Percentiles rank a stretch among this genome's conserved stretches.
Conservation (phyloP, 2,888 invertebrate species). For the Idaea biselata region DNA sequence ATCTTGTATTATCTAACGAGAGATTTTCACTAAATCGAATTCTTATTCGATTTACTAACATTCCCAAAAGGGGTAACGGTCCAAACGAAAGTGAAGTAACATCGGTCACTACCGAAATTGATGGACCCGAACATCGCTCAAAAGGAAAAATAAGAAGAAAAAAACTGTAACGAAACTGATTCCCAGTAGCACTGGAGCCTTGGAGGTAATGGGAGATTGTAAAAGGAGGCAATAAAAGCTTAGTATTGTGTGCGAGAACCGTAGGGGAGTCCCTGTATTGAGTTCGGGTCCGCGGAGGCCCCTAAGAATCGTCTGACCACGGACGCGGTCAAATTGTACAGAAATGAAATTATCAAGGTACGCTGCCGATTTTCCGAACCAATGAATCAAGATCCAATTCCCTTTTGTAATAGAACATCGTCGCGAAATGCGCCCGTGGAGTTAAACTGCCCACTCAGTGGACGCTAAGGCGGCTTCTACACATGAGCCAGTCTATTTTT, state of each 20-base stretch:
- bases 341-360: slow-evolving; percentile 82
- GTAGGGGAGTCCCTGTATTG: slow-evolving; percentile 75
- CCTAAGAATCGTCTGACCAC: slow-evolving; percentile 78
- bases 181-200: slow-evolving; percentile 71
- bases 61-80: slow-evolving; percentile 38
- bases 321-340: slow-evolving; percentile 80
- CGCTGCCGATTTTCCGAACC: slow-evolving; percentile 81
- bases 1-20: slow-evolving; percentile 25
- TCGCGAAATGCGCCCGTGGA: slow-evolving; percentile 75
- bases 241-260: slow-evolving; percentile 78
- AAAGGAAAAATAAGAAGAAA: slow-evolving; percentile 66
- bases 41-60: slow-evolving; percentile 36
- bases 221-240: slow-evolving; percentile 81
- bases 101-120: slow-evolving; percentile 55
- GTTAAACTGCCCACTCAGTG: slow-evolving; percentile 75
- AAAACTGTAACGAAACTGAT: slow-evolving; percentile 76
- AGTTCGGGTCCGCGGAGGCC: slow-evolving; percentile 71
- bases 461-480: slow-evolving; percentile 61
- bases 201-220: slow-evolving; percentile 79
- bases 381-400: slow-evolving; percentile 82
- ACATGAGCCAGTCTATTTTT: slow-evolving; percentile 34
- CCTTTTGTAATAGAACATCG: slow-evolving; percentile 81
- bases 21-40: slow-evolving; percentile 25
- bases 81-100: slow-evolving; percentile 38
- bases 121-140: slow-evolving; percentile 64